phyloP scores from a whole-genome alignment of 2,888 invertebrate genomes.

The Limnephilus rhombicus region DNA sequence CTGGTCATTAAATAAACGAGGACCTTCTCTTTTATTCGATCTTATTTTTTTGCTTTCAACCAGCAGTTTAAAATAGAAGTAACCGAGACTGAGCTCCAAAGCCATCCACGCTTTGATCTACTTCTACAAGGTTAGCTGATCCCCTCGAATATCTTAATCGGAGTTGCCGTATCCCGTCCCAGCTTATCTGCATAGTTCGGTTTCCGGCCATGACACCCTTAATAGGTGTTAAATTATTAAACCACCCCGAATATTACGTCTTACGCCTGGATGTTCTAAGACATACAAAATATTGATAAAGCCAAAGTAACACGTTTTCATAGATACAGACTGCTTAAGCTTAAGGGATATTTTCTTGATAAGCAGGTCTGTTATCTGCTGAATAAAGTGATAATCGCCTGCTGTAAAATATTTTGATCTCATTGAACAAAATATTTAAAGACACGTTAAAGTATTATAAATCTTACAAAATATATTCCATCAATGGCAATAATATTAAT shows the following conservation, averaged over 20 bases:
- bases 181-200: background rate
- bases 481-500: no score
- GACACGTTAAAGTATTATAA: no score
- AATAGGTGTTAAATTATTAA: constrained; percentile 33
- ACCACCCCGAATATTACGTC: background rate
- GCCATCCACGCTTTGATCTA: background rate
- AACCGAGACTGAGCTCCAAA: background rate
- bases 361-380: no score
- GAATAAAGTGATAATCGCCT: no score
- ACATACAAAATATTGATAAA: background rate
- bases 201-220: constrained; percentile 6
- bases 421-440: no score
- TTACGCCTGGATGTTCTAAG: background rate
- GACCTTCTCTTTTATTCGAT: background rate
- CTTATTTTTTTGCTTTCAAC: background rate
- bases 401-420: no score
- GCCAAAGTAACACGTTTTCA: background rate
- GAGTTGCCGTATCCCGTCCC: background rate
- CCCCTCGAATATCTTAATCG: background rate
- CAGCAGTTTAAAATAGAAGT: background rate
- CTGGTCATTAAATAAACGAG: background rate
- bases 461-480: no score
- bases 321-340: background rate
- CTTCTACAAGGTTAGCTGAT: background rate
- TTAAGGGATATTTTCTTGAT: no score